Percentiles rank a stretch among this genome's conserved stretches.
These are phyloP conservation scores for Ploceus nigricollis DNA, from an alignment of 2,113 vertebrate genomes.

Conservation along the genomic window DNA sequence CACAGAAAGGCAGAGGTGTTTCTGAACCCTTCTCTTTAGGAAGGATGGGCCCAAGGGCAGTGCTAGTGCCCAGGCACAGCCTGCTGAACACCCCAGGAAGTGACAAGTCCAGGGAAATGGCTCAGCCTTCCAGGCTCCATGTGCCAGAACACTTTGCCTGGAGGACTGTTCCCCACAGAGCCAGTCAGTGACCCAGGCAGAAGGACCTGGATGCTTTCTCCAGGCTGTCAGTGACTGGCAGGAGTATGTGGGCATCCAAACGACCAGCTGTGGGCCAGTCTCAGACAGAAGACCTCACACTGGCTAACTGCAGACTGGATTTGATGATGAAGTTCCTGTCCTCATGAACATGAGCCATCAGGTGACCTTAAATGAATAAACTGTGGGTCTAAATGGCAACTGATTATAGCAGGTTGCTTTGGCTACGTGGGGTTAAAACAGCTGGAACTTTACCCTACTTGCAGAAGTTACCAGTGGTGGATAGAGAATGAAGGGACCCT, in stretches of 20 bases:
- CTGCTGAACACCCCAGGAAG: background rate
- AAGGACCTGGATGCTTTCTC: background rate
- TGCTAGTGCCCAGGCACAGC: background rate
- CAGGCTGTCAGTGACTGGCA: background rate
- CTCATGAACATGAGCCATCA: background rate
- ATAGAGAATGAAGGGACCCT: background rate
- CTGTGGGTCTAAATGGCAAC: background rate
- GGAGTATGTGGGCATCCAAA: background rate
- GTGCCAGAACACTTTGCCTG: background rate
- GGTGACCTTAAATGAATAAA: background rate
- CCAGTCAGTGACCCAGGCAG: background rate
- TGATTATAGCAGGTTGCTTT: background rate
- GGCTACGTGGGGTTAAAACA: background rate
- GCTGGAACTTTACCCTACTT: background rate
- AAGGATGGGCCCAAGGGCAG: background rate
- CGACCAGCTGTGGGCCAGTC: rapidly evolving
- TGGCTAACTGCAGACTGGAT: background rate
- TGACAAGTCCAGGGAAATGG: background rate
- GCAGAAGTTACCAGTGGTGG: background rate
- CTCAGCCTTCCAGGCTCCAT: background rate
- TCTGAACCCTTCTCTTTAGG: background rate
- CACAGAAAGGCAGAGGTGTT: background rate
- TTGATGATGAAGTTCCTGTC: background rate
- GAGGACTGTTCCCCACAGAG: background rate
- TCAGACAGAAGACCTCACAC: background rate